Conservation (phyloP, 2,888 invertebrate genomes). For the Andrena bucephala region DNA sequence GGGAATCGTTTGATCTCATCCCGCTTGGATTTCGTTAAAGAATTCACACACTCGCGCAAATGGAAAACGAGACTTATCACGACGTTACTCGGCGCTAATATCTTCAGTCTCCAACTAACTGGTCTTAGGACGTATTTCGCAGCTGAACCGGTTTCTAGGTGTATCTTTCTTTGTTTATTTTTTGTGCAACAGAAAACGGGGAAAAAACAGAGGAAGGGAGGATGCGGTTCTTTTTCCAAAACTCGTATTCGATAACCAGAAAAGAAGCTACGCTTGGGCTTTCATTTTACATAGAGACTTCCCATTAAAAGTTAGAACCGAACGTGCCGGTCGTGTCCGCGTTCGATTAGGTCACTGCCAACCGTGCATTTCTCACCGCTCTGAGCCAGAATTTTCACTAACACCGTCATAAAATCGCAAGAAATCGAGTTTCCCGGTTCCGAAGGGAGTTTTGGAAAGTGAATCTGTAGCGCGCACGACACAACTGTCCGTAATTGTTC, state of each 20-base stretch:
- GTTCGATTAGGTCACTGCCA: slow-evolving; percentile 13
- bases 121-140: slow-evolving; percentile 39
- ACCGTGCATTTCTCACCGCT: background rate
- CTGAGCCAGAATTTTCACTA: no score
- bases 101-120: slow-evolving; percentile 37
- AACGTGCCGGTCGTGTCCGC: slow-evolving; percentile 10
- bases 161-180: slow-evolving; percentile 9
- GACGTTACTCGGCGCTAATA: slow-evolving; percentile 35
- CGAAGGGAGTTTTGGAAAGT: slow-evolving; percentile 7
- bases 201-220: slow-evolving; percentile 1
- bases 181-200: background rate
- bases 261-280: background rate
- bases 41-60: background rate
- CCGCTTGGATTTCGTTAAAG: slow-evolving; percentile 22
- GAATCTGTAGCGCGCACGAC: background rate
- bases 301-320: background rate
- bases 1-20: slow-evolving; percentile 22
- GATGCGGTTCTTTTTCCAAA: slow-evolving; percentile 46
- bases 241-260: slow-evolving; percentile 37
- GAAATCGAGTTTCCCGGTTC: background rate
- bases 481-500: background rate
- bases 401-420: background rate
- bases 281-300: slow-evolving; percentile 20
- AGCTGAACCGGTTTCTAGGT: slow-evolving; percentile 51
- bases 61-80: slow-evolving; percentile 44